Evolutionary conservation across 2,888 invertebrate species (phyloP).

Genomic region (Nebria salina): DNA sequence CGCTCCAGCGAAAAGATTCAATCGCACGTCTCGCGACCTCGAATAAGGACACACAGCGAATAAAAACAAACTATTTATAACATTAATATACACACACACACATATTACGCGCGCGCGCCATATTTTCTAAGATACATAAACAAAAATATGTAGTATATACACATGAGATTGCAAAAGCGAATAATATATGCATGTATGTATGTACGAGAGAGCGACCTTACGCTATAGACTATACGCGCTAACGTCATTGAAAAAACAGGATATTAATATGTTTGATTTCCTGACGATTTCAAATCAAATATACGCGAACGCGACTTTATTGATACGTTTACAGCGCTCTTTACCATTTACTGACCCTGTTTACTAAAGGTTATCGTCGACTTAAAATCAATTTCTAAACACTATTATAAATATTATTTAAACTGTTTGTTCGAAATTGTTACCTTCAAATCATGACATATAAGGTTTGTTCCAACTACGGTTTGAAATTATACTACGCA

Average conservation of each 20-base stretch:
- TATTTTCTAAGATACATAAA: no score
- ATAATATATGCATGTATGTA: no score
- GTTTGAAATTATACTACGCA: no score
- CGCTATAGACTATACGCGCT: background rate
- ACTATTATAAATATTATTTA: background rate
- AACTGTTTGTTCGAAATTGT: background rate
- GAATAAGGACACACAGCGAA: background rate
- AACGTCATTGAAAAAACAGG: background rate
- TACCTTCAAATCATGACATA: background rate
- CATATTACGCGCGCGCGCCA: no score
- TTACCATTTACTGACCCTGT: conserved; percentile 34
- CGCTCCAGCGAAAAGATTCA: background rate
- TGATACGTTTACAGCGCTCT: background rate
- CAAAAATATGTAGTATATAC: no score
- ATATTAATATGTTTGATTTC: background rate
- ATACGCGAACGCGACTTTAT: background rate
- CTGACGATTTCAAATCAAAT: background rate
- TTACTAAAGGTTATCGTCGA: conserved; percentile 17
- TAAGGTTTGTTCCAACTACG: background rate
- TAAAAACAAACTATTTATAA: background rate
- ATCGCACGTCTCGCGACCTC: background rate
- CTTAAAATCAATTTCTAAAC: background rate
- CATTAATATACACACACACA: no score
- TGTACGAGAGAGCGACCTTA: no score
- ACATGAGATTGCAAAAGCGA: no score